Evolutionary conservation across 2,797 vertebrate species (phyloP), one percentile per base, ranked within the genome.

Genomic region (Acanthiza pusilla): DNA sequence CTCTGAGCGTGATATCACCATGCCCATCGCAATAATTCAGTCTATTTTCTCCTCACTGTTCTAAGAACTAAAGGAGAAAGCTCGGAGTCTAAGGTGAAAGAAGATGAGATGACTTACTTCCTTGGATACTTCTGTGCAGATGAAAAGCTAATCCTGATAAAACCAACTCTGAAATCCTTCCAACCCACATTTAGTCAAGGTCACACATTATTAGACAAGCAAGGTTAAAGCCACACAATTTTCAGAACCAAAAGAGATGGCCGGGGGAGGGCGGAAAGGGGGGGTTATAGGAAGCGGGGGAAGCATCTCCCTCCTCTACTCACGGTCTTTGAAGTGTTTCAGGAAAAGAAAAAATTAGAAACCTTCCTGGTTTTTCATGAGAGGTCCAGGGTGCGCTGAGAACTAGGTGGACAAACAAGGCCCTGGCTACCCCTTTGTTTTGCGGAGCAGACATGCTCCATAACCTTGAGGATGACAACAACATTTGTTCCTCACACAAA

Each of bases 141-240:
- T 97, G 97, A 97, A 98, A 98, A 97, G 91, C 96, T 98, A 98
- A 98, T 97, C 95, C 96, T 92, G 91, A 97, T 97, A 97, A 98
- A 97, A 96, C 95, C 96, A 95, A 97, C 91, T 73, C 97, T 97
- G 97, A 98, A 98, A 97, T 96, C 95, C 93, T 97, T 97, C 97
- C 97, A 98, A 93, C 94, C 82, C 93, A 72, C 26, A 18, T 86
- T 95, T 96, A 96, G 86, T 95, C 97, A 98, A 97, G 97, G 97
- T 98, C 97, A 97, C 74, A 74, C 47, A 43, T 95, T 96, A 96
- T 96, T 85, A 96, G 93, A 94, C 95, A 95, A 97, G 96, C 94
- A 96, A 97, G 93, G 87, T 96, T 97, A 97, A 96, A 95, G 95
- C 76, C 70, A 95, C 88, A 90, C 8, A 92, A 89, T 95, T 97